Evolutionary conservation across 2,888 invertebrate species (phyloP).

Genomic region (Neocrepidodera transversa): DNA sequence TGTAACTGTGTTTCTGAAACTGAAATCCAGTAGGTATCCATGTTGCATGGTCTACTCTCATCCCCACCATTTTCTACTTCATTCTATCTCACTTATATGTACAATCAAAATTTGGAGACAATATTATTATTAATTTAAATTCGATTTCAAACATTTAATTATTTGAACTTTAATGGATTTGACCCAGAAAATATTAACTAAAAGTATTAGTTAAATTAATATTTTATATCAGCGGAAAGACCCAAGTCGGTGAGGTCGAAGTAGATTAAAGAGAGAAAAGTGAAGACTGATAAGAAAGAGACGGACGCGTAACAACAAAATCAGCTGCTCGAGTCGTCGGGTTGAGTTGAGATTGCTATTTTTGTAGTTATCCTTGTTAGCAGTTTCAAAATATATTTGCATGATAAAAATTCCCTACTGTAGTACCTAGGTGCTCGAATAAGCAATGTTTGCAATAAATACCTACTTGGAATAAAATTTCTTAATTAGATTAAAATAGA

Average conservation of each 20-base stretch:
- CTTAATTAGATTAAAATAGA: background rate
- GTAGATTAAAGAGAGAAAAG: slow-evolving; percentile 10
- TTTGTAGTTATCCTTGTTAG: slow-evolving; percentile 22
- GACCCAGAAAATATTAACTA: slow-evolving; percentile 8
- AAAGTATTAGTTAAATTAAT: background rate
- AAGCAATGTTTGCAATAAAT: slow-evolving; percentile 6
- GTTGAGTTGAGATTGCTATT: slow-evolving; percentile 10
- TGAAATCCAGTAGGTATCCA: slow-evolving; percentile 42
- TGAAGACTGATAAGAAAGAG: slow-evolving; percentile 8
- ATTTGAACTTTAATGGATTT: slow-evolving; percentile 10
- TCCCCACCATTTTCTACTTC: slow-evolving; percentile 30
- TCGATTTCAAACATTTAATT: slow-evolving; percentile 11
- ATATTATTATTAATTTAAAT: slow-evolving; percentile 7
- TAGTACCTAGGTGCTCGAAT: no score
- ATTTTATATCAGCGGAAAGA: background rate
- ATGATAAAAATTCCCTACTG: slow-evolving; percentile 12
- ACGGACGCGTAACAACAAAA: slow-evolving; percentile 18
- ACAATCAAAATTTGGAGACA: background rate
- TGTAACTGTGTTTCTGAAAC: slow-evolving; percentile 45
- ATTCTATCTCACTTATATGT: slow-evolving; percentile 19
- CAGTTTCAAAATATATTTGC: slow-evolving; percentile 15
- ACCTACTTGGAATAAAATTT: background rate
- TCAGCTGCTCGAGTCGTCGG: slow-evolving; percentile 23
- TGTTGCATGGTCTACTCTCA: slow-evolving; percentile 47
- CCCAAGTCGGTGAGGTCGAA: background rate